Evolutionary conservation across 2,797 vertebrate genomes (phyloP), one percentile per base, ranked within the genome.

Genomic region (Spondyliosoma cantharus): DNA sequence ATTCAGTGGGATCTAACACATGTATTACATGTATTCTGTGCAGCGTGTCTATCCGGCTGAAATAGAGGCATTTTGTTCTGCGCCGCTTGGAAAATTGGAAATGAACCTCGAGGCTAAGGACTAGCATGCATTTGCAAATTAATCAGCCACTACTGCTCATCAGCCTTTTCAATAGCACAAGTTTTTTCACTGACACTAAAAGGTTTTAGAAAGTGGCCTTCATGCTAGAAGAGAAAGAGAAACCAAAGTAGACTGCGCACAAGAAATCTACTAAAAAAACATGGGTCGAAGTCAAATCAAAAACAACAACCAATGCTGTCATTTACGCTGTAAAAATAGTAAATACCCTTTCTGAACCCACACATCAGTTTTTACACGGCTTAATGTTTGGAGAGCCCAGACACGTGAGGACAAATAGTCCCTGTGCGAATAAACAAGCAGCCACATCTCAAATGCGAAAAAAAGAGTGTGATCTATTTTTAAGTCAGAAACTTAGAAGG

Each of bases 401-500:
- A 66, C 9, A 32, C 3, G 14, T 52, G 19, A 19, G 3, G 32
- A 9, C 32, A 52, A 19, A 53, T 22, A 53, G 63, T 59, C n/a
- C 8, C 27, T 25, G n/a, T 66, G 20, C 49, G 78, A 77, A 58
- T 29, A 29, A 74, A 76, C 3, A 0, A 65, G 5, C 22, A 24
- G 66, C 49, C 54, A 57, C 74, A 67, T 74, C 43, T 53, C 25
- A 57, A 27, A 63, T 68, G 11, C 32, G 54, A 24, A 50, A 29
- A 49, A 27, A 72, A 56, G 43, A 57, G 4, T 6, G 1, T 20
- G 6, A 60, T 74, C 57, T 72, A 56, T 27, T 27, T 27, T 45
- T 4, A 7, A 71, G 50, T 85, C 66, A 56, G 42, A 76, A 74
- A 76, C 63, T 74, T 76, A 52, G 25, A 14, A 56, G 56, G 24